phyloP scores from a whole-genome alignment of 2,888 invertebrate genomes.

The Drosophila phalerata region DNA sequence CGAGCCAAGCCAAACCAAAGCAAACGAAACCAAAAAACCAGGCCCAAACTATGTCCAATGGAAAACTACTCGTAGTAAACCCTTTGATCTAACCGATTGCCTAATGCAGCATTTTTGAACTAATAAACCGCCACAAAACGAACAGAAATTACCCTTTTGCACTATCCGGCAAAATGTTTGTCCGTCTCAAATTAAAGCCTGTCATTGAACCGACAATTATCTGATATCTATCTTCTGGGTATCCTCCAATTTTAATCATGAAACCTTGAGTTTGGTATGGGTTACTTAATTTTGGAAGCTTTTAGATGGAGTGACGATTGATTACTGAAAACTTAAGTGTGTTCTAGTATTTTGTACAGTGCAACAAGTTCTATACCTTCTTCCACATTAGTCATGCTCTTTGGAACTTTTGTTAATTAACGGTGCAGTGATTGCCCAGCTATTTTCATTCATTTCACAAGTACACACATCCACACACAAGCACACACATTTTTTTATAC shows the following conservation, averaged over 20 bases:
- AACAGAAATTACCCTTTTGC: conserved; percentile 7
- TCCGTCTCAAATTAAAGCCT: background rate
- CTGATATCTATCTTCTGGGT: background rate
- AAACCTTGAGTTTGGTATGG: too few relatives aligned
- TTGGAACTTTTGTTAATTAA: conserved; percentile 61
- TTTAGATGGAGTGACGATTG: background rate
- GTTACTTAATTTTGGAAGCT: too few relatives aligned
- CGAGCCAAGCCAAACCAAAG: background rate
- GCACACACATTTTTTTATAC: background rate
- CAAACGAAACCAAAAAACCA: conserved; percentile 8
- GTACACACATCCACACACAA: background rate
- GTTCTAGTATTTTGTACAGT: conserved; percentile 8
- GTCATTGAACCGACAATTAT: background rate
- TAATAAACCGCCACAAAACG: conserved; percentile 44
- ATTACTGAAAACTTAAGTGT: background rate
- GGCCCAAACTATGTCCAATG: background rate
- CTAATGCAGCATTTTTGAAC: conserved; percentile 62
- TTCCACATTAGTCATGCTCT: conserved; percentile 48
- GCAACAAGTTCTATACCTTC: conserved; percentile 13
- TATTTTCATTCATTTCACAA: conserved; percentile 30
- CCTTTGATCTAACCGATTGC: conserved; percentile 49
- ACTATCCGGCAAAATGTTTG: conserved; percentile 34
- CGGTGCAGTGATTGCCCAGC: conserved; percentile 40
- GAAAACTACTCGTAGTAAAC: conserved; percentile 15
- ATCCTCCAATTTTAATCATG: too few relatives aligned